A percentile compares a stretch with the other conserved stretches of the same genome.
phyloP scores from a whole-genome alignment of 2,888 invertebrate genomes.

The Phoenoteleia sp. region DNA sequence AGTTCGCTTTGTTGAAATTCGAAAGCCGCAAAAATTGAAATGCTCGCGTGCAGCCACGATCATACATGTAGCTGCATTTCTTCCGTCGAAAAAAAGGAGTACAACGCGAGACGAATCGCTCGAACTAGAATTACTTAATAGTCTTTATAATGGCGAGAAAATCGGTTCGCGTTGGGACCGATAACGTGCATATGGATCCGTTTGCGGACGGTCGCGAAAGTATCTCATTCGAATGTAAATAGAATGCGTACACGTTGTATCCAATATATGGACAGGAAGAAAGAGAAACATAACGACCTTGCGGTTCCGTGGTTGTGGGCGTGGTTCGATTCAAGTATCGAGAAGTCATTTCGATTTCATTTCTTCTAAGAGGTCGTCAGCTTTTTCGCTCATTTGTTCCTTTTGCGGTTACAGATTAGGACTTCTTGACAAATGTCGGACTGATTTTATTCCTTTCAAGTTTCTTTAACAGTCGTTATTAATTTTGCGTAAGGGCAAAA shows the following conservation, averaged over 20 bases:
- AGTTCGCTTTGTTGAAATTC: constrained; percentile 56
- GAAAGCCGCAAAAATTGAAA: constrained; percentile 61
- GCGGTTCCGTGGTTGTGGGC: constrained; percentile 70
- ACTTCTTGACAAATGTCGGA: constrained; percentile 36
- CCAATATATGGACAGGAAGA: constrained; percentile 61
- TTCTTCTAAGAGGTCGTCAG: constrained; percentile 68
- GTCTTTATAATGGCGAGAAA: constrained; percentile 51
- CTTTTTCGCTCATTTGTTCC: constrained; percentile 51
- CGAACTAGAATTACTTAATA: constrained; percentile 60
- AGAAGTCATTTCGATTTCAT: constrained; percentile 81
- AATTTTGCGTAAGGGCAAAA: not conserved
- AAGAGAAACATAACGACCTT: constrained; percentile 77
- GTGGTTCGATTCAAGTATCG: constrained; percentile 65
- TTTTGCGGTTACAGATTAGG: constrained; percentile 40
- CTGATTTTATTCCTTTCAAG: constrained; percentile 1
- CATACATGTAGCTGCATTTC: constrained; percentile 45
- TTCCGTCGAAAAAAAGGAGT: constrained; percentile 46
- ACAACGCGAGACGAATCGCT: constrained; percentile 55
- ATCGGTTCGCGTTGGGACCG: constrained; percentile 36
- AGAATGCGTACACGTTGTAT: constrained; percentile 51
- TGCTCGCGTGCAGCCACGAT: constrained; percentile 48
- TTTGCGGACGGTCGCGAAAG: constrained; percentile 50
- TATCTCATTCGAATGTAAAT: constrained; percentile 65
- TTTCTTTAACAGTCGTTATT: constrained; percentile 11
- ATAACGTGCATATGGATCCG: constrained; percentile 44